Conservation (phyloP, 2,888 invertebrate species). For the Aleiodes testaceus region DNA sequence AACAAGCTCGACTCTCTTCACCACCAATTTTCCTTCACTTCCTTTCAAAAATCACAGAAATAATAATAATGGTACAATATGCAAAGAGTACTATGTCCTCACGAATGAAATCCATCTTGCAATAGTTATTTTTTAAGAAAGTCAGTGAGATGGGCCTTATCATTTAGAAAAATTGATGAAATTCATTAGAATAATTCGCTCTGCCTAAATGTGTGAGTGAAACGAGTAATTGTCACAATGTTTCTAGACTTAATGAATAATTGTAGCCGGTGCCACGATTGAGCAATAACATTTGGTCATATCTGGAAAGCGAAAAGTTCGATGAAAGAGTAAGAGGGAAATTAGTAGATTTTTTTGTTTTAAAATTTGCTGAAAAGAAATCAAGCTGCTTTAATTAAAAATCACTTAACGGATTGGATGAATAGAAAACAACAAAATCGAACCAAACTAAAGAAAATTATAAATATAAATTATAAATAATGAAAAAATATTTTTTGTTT, state of each 20-base stretch:
- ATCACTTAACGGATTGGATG: constrained; percentile 6
- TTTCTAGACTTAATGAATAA: constrained; percentile 18
- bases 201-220: constrained; percentile 11
- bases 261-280: background rate
- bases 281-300: no score
- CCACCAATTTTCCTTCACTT: no score
- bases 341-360: no score
- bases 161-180: no score
- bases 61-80: no score
- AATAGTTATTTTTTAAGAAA: background rate
- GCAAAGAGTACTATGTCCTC: no score
- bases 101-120: background rate
- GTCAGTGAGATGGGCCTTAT: background rate
- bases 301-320: background rate
- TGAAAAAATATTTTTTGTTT: constrained; percentile 31
- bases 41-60: no score
- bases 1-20: no score
- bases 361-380: no score
- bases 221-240: constrained; percentile 1
- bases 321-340: background rate
- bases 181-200: constrained; percentile 12
- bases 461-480: constrained; percentile 28
- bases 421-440: constrained; percentile 23
- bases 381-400: constrained; percentile 1
- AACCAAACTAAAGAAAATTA: constrained; percentile 29